Evolutionary conservation across 2,113 vertebrate genomes (phyloP).

Genomic region (Petrocephalus zakoni): DNA sequence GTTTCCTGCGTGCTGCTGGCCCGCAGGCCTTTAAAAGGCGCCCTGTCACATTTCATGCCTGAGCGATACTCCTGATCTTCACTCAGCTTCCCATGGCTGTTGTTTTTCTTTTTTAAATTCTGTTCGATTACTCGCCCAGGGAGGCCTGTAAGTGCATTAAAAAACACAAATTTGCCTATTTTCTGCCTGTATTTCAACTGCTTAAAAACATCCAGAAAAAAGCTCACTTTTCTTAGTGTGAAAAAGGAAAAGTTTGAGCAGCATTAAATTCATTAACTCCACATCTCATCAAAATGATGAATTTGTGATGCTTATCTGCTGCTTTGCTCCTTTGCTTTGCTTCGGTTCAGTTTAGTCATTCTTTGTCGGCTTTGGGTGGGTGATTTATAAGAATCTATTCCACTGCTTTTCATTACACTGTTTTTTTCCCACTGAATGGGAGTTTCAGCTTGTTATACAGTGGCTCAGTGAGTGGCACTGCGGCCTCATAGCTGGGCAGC

Average conservation of each 20-base stretch:
- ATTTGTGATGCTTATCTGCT: neutral
- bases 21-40: neutral
- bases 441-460: neutral
- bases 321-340: neutral
- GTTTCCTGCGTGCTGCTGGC: neutral
- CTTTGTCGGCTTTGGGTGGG: neutral
- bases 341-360: neutral
- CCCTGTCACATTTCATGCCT: neutral
- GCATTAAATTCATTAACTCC: neutral
- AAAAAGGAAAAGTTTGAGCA: neutral
- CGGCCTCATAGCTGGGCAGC: neutral
- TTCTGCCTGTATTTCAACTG: neutral
- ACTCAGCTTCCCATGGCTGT: neutral
- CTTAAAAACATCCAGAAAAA: neutral
- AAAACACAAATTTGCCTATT: neutral
- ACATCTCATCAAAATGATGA: neutral
- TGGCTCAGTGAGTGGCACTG: too few relatives aligned
- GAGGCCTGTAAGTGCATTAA: conserved; percentile 1
- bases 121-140: neutral
- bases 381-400: neutral
- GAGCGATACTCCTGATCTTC: neutral
- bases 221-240: neutral
- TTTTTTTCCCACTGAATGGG: neutral
- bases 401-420: neutral
- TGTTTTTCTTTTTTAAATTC: neutral